phyloP scores from a whole-genome alignment of 2,888 invertebrate species.

The Tuberolachnus salignus region DNA sequence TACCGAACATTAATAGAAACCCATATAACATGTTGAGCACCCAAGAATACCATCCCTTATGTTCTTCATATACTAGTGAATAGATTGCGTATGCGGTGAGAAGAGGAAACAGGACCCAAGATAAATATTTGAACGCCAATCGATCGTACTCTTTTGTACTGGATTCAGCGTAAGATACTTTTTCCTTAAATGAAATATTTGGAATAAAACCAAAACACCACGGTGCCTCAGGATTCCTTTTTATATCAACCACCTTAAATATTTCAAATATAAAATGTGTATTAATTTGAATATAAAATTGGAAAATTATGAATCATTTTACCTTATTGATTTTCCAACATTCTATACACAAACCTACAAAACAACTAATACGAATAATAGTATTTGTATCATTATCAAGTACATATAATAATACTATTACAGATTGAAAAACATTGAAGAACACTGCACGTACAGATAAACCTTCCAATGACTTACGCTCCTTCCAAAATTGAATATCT shows the following conservation, averaged over 20 bases:
- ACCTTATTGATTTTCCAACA: conserved; percentile 98
- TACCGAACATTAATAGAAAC: conserved; percentile 89
- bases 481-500: conserved; percentile 99
- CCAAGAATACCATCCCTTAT: conserved; percentile 99
- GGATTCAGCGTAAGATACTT: conserved; percentile 94
- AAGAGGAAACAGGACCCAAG: conserved; percentile 94
- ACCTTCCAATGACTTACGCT: conserved; percentile 94
- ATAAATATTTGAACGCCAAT: conserved; percentile 94
- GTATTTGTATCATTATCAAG: conserved; percentile 98
- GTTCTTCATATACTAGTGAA: conserved; percentile 92
- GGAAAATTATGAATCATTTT: conserved; percentile 20
- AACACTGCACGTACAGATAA: conserved; percentile 97
- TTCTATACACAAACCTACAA: conserved; percentile 93
- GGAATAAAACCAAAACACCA: conserved; percentile 80
- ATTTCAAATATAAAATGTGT: not conserved
- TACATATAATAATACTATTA: conserved; percentile 94
- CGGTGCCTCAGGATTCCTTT: conserved; percentile 74
- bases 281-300: not conserved
- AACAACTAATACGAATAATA: conserved; percentile 91
- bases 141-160: conserved; percentile 93
- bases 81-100: conserved; percentile 92
- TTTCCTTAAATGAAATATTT: conserved; percentile 81
- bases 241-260: conserved; percentile 76
- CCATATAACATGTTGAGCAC: conserved; percentile 96
- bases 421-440: conserved; percentile 96